A percentile compares a stretch with the other conserved stretches of the same genome.
Evolutionary conservation across 2,888 invertebrate species (phyloP).

Genomic region (Neoascia interrupta): DNA sequence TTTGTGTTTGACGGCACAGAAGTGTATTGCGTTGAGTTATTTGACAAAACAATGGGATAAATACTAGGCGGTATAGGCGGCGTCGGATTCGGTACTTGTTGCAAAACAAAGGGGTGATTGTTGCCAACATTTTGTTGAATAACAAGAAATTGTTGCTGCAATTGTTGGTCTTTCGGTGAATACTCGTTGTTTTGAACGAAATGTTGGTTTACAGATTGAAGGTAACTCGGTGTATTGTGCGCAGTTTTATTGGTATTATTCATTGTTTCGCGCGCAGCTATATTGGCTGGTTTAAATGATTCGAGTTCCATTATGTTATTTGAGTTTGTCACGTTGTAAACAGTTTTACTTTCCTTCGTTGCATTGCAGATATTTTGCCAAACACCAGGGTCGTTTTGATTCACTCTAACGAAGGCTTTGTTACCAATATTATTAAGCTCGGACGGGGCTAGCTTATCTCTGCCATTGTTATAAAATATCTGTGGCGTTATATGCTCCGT

Average conservation of each 20-base stretch:
- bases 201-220: constrained; percentile 32
- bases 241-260: not conserved
- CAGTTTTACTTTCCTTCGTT: not conserved
- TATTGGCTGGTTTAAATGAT: constrained; percentile 45
- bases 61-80: constrained; percentile 78
- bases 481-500: constrained; percentile 10
- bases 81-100: constrained; percentile 81
- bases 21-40: constrained; percentile 86
- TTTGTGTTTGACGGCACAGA: constrained; percentile 82
- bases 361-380: constrained; percentile 1
- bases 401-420: not conserved
- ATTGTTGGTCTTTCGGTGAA: constrained; percentile 70
- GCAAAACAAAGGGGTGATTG: constrained; percentile 85
- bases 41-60: constrained; percentile 79
- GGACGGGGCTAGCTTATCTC: too few relatives aligned
- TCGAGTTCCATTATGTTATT: constrained; percentile 22
- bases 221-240: not conserved
- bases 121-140: constrained; percentile 78
- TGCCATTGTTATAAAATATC: constrained; percentile 19
- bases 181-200: constrained; percentile 33
- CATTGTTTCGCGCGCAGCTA: constrained; percentile 48
- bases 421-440: not conserved
- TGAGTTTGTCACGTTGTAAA: not conserved
- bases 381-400: not conserved
- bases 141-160: constrained; percentile 72